Evolutionary conservation across 2,113 vertebrate genomes (phyloP).

Genomic region (Xenotilapia flavipinnis): DNA sequence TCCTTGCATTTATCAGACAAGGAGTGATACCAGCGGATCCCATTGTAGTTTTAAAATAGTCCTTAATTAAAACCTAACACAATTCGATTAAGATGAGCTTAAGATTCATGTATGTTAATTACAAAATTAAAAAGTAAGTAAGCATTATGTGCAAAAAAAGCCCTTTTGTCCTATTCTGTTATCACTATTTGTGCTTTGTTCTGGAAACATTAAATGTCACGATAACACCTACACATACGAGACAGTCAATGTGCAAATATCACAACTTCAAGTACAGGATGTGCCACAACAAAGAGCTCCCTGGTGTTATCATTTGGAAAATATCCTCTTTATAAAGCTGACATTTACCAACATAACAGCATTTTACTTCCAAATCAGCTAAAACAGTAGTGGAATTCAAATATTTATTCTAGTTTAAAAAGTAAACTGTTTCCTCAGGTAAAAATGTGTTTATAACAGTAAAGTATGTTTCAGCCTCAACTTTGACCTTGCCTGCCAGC

Average conservation of each 20-base stretch:
- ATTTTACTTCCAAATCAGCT: background rate
- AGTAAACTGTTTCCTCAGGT: background rate
- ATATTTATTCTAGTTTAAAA: background rate
- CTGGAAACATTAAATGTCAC: slow-evolving; percentile 28
- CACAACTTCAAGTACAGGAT: slow-evolving; percentile 15
- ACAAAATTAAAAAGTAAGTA: slow-evolving; percentile 37
- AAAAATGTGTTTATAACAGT: background rate
- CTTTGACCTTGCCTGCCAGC: background rate
- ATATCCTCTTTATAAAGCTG: slow-evolving; percentile 1
- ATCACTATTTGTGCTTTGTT: background rate
- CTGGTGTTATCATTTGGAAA: background rate
- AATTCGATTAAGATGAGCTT: slow-evolving; percentile 56
- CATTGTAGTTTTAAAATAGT: slow-evolving; percentile 32
- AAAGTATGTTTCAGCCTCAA: background rate
- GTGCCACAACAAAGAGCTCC: background rate
- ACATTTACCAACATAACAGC: slow-evolving; percentile 18
- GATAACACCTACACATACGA: slow-evolving; percentile 12
- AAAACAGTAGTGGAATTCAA: background rate
- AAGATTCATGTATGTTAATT: slow-evolving; percentile 54
- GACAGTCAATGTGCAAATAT: slow-evolving; percentile 31
- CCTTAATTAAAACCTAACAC: slow-evolving; percentile 54
- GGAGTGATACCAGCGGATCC: background rate
- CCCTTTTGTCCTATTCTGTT: background rate
- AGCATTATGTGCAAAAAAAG: background rate
- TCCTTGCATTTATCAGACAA: slow-evolving; percentile 20